Percentiles rank a stretch among this genome's conserved stretches.
Conservation (phyloP, 2,113 vertebrate genomes). For the Passer montanus region DNA sequence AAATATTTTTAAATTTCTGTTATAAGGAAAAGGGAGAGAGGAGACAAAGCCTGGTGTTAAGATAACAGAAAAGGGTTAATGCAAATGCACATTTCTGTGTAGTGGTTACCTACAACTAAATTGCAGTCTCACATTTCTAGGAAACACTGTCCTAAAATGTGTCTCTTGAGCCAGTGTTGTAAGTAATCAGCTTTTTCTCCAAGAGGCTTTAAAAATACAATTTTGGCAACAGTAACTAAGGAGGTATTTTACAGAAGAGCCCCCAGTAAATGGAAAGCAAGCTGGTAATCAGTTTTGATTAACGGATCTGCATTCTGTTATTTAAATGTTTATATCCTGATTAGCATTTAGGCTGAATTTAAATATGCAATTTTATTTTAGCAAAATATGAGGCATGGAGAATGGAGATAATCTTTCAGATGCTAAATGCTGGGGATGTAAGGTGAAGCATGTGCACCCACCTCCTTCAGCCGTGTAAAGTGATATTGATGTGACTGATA, state of each 20-base stretch:
- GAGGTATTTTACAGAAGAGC: not conserved
- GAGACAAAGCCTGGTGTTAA: not conserved
- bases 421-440: not conserved
- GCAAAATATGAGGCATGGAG: not conserved
- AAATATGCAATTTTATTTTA: not conserved
- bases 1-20: not conserved
- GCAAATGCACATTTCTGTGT: not conserved
- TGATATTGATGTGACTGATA: not conserved
- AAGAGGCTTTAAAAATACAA: slow-evolving; percentile 40
- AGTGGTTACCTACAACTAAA: not conserved
- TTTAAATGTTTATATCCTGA: slow-evolving; percentile 23
- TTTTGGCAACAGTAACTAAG: slow-evolving; percentile 42
- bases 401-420: not conserved
- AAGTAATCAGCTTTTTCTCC: slow-evolving; percentile 33
- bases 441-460: not conserved
- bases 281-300: slow-evolving; percentile 40
- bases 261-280: slow-evolving; percentile 31
- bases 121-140: not conserved
- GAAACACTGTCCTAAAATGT: not conserved
- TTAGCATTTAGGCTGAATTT: not conserved
- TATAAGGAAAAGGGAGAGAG: not conserved
- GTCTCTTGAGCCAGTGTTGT: not conserved
- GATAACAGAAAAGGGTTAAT: not conserved
- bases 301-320: not conserved
- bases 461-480: not conserved